Conservation (phyloP, 2,888 invertebrate species). For the Ophion costatus region DNA sequence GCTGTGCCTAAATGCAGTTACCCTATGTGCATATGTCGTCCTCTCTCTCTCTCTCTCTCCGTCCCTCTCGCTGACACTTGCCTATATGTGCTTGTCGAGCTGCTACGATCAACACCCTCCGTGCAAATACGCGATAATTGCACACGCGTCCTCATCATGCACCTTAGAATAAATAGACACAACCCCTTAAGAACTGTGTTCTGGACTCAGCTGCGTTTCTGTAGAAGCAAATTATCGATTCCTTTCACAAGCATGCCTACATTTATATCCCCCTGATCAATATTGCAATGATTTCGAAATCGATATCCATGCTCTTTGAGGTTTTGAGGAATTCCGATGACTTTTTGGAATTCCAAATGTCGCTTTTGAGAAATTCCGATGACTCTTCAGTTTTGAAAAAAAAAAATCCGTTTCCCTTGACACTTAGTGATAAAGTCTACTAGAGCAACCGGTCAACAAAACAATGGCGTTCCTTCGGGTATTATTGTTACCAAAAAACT, state of each 20-base stretch:
- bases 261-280: background rate
- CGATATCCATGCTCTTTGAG: too few species aligned
- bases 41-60: constrained; percentile 23
- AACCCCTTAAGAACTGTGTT: background rate
- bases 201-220: background rate
- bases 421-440: too few species aligned
- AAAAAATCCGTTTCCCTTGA: too few species aligned
- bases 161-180: background rate
- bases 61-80: background rate
- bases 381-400: too few species aligned
- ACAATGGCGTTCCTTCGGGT: too few species aligned
- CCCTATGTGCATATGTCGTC: constrained; percentile 15
- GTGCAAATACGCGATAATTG: constrained; percentile 18
- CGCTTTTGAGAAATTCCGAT: too few species aligned
- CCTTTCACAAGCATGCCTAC: too few species aligned
- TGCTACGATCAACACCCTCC: constrained; percentile 8
- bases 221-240: background rate
- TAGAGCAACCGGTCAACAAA: too few species aligned
- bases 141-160: background rate
- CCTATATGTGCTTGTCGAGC: constrained; percentile 1
- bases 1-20: constrained; percentile 40
- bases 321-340: background rate
- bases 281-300: background rate
- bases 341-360: too few species aligned
- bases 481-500: too few species aligned